Evolutionary conservation across 2,797 vertebrate genomes (phyloP), one percentile per base, ranked within the genome.

Genomic region (Loris lydekkerianus): DNA sequence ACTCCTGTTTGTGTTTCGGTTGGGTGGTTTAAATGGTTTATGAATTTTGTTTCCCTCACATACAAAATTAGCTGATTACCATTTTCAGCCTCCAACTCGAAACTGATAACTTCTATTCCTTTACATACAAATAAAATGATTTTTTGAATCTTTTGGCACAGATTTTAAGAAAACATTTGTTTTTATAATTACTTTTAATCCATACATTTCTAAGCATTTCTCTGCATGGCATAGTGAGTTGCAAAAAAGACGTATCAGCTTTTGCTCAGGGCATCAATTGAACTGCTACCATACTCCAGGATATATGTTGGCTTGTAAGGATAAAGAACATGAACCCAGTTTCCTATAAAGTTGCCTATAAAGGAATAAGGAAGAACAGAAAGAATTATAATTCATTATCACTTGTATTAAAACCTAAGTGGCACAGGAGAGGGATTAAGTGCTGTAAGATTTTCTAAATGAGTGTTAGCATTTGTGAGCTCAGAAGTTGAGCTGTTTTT

Each of bases 1-100:
- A 98, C 96, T 97, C 96, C 94, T 98, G 96, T 98, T 98, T 98
- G 98, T 77, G 98, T 98, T 98, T 98, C 97, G 67, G 97, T 97
- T 85, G 97, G 93, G 34, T 98, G 97, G 96, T 96, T 97, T 97
- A 96, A 98, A 94, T 67, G 69, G 94, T 96, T 96, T 98, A 72
- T 93, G 94, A 53, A 93, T 91, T 94, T 96, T 96, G 9, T 20
- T 97, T 98, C 97, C 97, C 75, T 98, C 95, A 91, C 73, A 92
- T 77, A 78, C 86, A 93, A 72, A 95, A 84, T 97, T 96, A 97
- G 95, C 58, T 95, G 86, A 96, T 96, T 89, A 82, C 40, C 82
- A 88, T 85, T 61, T 76, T 91, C 78, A 75, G 43, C 89, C 60
- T 93, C 40, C 60, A 72, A 40, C 25, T 95, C 2, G 14, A 93